Conservation (phyloP, 2,797 vertebrate species). For the Acestrorhynchus altus region DNA sequence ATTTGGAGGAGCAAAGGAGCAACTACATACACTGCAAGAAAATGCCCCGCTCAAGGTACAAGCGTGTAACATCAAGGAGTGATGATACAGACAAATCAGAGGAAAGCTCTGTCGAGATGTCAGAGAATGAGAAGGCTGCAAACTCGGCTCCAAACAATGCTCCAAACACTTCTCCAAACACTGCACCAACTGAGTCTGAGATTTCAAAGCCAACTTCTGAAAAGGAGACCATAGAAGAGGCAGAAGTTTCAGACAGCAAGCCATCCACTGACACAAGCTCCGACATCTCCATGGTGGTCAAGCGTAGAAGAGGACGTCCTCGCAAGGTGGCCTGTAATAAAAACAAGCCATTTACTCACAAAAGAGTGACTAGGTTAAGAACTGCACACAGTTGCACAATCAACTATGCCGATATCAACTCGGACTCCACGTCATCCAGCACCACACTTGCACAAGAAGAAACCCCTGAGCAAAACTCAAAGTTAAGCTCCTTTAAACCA, state of each 20-base stretch:
- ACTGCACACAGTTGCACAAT: conserved; percentile 57
- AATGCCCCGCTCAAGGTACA: conserved; percentile 72
- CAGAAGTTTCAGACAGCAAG: conserved; percentile 53
- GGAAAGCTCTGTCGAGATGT: conserved; percentile 72
- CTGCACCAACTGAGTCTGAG: conserved; percentile 56
- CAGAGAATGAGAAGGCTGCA: conserved; percentile 64
- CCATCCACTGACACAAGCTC: conserved; percentile 70
- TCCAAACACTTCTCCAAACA: too few relatives aligned
- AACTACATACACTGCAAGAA: conserved; percentile 93
- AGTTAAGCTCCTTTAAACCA: conserved; percentile 91
- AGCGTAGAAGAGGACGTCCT: conserved; percentile 79
- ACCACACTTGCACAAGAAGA: conserved; percentile 72
- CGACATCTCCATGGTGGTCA: conserved; percentile 65
- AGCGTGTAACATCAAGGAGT: conserved; percentile 72
- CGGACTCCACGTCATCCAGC: conserved; percentile 78
- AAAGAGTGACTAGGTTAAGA: conserved; percentile 60
- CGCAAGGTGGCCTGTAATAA: conserved; percentile 61
- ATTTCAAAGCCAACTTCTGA: conserved; percentile 72
- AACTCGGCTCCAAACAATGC: conserved; percentile 55
- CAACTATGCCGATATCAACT: conserved; percentile 71
- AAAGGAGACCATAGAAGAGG: conserved; percentile 61
- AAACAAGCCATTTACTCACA: conserved; percentile 61
- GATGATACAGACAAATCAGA: conserved; percentile 76
- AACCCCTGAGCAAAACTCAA: conserved; percentile 73
- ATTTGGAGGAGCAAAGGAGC: conserved; percentile 89